Percentiles rank a stretch among this genome's conserved stretches.
Conservation (phyloP, 2,113 vertebrate species). For the Bombycilla garrulus region DNA sequence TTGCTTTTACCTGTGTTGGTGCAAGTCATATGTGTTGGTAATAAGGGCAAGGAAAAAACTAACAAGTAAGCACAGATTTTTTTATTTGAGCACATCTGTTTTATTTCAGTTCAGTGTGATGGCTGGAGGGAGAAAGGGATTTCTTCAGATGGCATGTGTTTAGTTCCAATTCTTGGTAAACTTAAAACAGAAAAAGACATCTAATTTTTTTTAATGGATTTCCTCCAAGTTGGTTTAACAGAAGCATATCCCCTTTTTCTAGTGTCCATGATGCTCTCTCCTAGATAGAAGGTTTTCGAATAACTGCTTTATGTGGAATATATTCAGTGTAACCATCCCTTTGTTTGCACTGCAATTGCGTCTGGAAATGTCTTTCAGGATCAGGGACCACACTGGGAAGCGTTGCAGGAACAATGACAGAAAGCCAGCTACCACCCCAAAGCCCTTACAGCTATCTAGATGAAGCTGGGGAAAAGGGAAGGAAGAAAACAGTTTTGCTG, state of each 20-base stretch:
- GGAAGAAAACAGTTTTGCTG: not conserved
- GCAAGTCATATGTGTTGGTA: constrained; percentile 12
- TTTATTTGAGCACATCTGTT: constrained; percentile 71
- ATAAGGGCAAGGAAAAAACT: constrained; percentile 13
- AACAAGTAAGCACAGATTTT: constrained; percentile 19
- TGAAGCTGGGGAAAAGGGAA: not conserved
- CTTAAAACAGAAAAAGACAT: constrained; percentile 57
- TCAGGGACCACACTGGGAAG: not conserved
- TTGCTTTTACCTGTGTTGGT: constrained; percentile 7
- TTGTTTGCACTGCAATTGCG: not conserved
- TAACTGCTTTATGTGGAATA: not conserved
- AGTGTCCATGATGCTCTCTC: not conserved
- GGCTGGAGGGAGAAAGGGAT: constrained; percentile 50
- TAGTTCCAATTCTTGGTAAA: constrained; percentile 65
- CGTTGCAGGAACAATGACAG: not conserved
- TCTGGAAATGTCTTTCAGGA: constrained; percentile 17
- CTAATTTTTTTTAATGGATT: constrained; percentile 21
- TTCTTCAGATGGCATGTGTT: constrained; percentile 69
- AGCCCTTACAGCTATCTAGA: not conserved
- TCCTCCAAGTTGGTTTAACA: constrained; percentile 33
- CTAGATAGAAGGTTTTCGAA: not conserved
- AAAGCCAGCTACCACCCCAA: not conserved
- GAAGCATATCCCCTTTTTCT: not conserved
- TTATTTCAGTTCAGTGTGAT: constrained; percentile 65
- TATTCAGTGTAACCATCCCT: not conserved